Percentiles rank a stretch among this genome's conserved stretches.
phyloP scores from a whole-genome alignment of 1,140 invertebrate genomes.

The Proctacanthus coquilletti region DNA sequence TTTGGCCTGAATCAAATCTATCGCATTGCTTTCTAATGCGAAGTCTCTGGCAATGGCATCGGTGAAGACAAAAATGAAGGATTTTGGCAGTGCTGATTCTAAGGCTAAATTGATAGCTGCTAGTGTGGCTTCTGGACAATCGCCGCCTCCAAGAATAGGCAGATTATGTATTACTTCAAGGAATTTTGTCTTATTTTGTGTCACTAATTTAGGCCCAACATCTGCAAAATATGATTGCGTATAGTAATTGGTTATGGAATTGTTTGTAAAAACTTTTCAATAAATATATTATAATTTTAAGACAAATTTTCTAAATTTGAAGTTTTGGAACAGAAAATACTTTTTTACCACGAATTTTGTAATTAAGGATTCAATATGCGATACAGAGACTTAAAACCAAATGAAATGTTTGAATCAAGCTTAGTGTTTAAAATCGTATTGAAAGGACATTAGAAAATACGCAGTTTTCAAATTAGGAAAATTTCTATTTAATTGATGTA shows the following conservation, averaged over 20 bases:
- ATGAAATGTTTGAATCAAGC: too few species aligned
- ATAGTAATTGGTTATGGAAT: too few species aligned
- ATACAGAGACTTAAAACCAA: too few species aligned
- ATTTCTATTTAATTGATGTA: too few species aligned
- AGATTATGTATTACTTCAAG: slow-evolving; percentile 38
- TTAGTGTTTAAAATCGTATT: too few species aligned
- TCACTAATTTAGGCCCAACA: slow-evolving; percentile 45
- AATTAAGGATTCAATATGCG: too few species aligned
- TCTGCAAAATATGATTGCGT: slow-evolving; percentile 36
- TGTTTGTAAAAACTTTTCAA: slow-evolving; percentile 1
- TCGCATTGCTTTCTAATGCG: slow-evolving; percentile 40
- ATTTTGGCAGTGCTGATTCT: slow-evolving; percentile 43
- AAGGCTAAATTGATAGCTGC: slow-evolving; percentile 47
- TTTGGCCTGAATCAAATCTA: slow-evolving; percentile 51
- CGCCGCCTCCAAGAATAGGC: slow-evolving; percentile 51
- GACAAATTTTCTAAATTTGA: too few species aligned
- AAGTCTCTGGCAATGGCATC: slow-evolving; percentile 57
- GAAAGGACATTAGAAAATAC: too few species aligned
- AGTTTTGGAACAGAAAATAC: too few species aligned
- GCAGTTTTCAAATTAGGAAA: too few species aligned
- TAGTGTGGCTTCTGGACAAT: slow-evolving; percentile 58
- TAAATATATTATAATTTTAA: too few species aligned
- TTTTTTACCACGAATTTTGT: too few species aligned
- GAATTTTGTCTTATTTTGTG: slow-evolving; percentile 41
- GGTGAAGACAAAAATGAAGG: slow-evolving; percentile 62